phyloP scores from a whole-genome alignment of 2,888 invertebrate species.

The Diarsia rubi region DNA sequence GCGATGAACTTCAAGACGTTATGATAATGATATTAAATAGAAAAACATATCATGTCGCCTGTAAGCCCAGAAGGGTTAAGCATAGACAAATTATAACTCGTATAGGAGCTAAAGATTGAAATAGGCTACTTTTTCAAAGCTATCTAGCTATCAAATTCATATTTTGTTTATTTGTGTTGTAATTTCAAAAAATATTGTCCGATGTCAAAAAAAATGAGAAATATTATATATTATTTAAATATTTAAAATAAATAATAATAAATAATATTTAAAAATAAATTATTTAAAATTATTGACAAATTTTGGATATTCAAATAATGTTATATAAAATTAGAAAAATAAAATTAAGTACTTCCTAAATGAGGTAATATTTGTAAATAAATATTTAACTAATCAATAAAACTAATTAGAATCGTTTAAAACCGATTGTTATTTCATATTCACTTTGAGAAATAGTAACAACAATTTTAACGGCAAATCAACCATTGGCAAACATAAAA shows the following conservation, averaged over 20 bases:
- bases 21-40: background rate
- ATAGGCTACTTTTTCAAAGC: background rate
- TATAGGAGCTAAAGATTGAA: background rate
- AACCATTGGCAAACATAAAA: background rate
- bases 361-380: background rate
- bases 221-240: too few relatives aligned
- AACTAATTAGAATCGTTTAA: background rate
- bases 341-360: background rate
- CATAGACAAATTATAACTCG: background rate
- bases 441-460: background rate
- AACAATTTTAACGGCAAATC: background rate
- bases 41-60: too few relatives aligned
- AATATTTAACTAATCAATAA: background rate
- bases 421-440: background rate
- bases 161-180: background rate
- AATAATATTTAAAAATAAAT: too few relatives aligned
- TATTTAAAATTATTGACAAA: too few relatives aligned
- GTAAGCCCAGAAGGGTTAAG: too few relatives aligned
- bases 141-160: background rate
- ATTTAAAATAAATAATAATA: too few relatives aligned
- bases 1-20: slow-evolving; percentile 22
- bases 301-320: too few relatives aligned
- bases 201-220: background rate
- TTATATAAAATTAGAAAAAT: too few relatives aligned
- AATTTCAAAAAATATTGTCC: background rate